A percentile compares a stretch with the other conserved stretches of the same genome.
Conservation (phyloP, 2,113 vertebrate genomes). For the Elgaria multicarinata region DNA sequence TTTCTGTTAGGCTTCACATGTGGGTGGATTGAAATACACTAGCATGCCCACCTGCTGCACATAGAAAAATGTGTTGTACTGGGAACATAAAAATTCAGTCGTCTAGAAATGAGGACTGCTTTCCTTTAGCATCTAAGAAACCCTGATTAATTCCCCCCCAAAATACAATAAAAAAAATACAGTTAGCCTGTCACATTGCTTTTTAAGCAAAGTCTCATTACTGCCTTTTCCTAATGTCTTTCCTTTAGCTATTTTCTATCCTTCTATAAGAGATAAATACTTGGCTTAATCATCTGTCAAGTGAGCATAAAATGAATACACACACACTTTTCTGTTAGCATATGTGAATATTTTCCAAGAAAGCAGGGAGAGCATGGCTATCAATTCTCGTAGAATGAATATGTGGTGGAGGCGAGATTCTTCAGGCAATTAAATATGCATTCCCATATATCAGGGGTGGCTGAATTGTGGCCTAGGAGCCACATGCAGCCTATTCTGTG, state of each 20-base stretch:
- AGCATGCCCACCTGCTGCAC: constrained; percentile 67
- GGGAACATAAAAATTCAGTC: constrained; percentile 62
- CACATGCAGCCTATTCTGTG: too few species aligned
- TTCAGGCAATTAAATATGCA: neutral
- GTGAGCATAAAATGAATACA: constrained; percentile 18
- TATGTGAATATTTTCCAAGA: constrained; percentile 36
- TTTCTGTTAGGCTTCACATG: constrained; percentile 69
- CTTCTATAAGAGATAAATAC: neutral
- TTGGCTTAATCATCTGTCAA: constrained; percentile 10
- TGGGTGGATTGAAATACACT: constrained; percentile 70
- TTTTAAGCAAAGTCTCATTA: constrained; percentile 36
- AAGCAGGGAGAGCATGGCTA: neutral
- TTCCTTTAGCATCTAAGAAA: constrained; percentile 50
- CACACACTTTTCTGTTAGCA: constrained; percentile 19
- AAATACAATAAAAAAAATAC: neutral
- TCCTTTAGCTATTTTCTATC: constrained; percentile 42
- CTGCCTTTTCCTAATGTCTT: constrained; percentile 8
- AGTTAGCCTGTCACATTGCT: constrained; percentile 28
- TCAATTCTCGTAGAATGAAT: constrained; percentile 11
- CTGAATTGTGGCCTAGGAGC: neutral
- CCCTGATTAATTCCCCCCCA: constrained; percentile 27
- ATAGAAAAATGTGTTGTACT: constrained; percentile 67
- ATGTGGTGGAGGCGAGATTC: neutral
- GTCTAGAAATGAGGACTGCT: constrained; percentile 59
- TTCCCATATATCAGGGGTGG: neutral